Evolutionary conservation across 2,888 invertebrate species (phyloP).

Genomic region (Dynastes hyllus): DNA sequence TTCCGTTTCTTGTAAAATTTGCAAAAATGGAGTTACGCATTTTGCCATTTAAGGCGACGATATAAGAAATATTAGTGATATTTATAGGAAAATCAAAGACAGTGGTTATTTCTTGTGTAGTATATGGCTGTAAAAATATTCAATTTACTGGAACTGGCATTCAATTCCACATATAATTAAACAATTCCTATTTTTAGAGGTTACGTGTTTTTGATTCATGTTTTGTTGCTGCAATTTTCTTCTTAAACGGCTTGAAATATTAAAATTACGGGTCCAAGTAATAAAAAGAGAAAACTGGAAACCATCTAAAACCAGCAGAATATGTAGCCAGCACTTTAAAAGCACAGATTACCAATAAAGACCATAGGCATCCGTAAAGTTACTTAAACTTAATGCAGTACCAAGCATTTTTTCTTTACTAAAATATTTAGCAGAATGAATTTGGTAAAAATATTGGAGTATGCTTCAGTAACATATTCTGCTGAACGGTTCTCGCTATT

Average conservation of each 20-base stretch:
- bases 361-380: background rate
- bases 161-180: background rate
- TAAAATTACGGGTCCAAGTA: background rate
- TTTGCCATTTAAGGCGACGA: too few relatives aligned
- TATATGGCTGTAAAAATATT: background rate
- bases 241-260: background rate
- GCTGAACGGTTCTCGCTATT: too few relatives aligned
- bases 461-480: too few relatives aligned
- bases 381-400: conserved; percentile 24
- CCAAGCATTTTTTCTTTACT: background rate
- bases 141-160: background rate
- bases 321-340: conserved; percentile 29
- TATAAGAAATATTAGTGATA: too few relatives aligned
- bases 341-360: background rate
- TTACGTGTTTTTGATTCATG: background rate
- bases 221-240: background rate
- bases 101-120: conserved; percentile 1
- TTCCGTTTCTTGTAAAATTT: too few relatives aligned
- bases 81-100: background rate
- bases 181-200: background rate
- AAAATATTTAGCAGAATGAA: too few relatives aligned
- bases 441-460: too few relatives aligned
- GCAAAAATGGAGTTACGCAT: too few relatives aligned
- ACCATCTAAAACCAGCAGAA: conserved; percentile 18
- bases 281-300: conserved; percentile 20